A percentile compares a stretch with the other conserved stretches of the same genome.
Conservation (phyloP, 2,113 vertebrate genomes). For the Cnemophilus loriae region DNA sequence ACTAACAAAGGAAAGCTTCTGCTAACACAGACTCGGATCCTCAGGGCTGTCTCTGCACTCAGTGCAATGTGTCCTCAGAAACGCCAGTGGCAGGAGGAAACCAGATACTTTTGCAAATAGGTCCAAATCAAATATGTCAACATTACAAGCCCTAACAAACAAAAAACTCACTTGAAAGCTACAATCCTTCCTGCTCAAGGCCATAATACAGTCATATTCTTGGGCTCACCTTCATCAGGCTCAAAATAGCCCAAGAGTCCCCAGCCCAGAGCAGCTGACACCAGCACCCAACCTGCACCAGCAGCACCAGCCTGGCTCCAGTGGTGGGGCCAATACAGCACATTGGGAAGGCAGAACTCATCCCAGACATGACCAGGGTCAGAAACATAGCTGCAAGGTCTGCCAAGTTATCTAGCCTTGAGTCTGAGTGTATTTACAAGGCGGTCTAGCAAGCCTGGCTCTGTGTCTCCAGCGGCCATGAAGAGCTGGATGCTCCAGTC, state of each 20-base stretch:
- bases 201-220: not conserved
- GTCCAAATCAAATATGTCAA: not conserved
- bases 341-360: not conserved
- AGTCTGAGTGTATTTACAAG: not conserved
- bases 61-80: not conserved
- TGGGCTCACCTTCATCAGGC: not conserved
- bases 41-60: not conserved
- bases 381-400: not conserved
- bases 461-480: not conserved
- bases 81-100: not conserved
- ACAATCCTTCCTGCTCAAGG: not conserved
- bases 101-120: not conserved
- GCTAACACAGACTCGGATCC: fast-evolving
- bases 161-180: not conserved
- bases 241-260: not conserved
- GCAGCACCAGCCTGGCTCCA: not conserved
- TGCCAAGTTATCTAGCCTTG: not conserved
- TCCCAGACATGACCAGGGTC: not conserved
- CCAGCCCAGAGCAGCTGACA: fast-evolving
- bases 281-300: not conserved
- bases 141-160: not conserved
- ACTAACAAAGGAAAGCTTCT: not conserved
- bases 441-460: not conserved
- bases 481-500: not conserved
- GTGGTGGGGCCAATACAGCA: fast-evolving